Evolutionary conservation across 1,140 invertebrate genomes (phyloP).

Genomic region (Phortica variegata): DNA sequence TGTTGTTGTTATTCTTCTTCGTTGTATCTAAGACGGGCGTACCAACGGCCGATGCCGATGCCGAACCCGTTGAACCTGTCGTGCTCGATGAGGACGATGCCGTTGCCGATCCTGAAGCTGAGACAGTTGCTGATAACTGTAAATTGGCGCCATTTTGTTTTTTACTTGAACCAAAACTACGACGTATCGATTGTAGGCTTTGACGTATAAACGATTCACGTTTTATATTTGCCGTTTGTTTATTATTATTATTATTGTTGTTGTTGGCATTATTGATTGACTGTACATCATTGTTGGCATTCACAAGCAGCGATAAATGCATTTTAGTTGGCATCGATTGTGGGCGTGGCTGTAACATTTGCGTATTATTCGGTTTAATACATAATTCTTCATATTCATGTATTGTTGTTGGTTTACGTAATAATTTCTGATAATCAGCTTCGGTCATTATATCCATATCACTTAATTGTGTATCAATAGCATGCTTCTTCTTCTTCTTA

Average conservation of each 20-base stretch:
- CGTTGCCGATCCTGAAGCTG: background rate
- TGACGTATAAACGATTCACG: conserved; percentile 37
- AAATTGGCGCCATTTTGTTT: conserved; percentile 20
- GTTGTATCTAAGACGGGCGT: background rate
- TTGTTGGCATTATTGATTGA: conserved; percentile 7
- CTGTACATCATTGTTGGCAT: background rate
- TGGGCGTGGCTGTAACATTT: conserved; percentile 17
- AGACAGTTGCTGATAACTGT: too few species aligned
- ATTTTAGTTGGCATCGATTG: conserved; percentile 33
- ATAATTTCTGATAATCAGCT: conserved; percentile 8
- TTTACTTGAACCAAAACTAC: conserved; percentile 34
- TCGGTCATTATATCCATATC: background rate
- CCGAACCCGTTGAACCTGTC: background rate
- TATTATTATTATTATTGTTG: too few species aligned
- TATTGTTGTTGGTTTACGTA: background rate
- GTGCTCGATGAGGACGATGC: conserved; percentile 3
- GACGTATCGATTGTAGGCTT: conserved; percentile 36
- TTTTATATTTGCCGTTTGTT: conserved; percentile 19
- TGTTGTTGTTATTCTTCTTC: background rate
- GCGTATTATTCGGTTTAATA: background rate
- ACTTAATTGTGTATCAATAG: background rate
- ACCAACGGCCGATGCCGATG: background rate
- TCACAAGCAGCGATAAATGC: conserved; percentile 7
- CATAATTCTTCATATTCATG: conserved; percentile 18
- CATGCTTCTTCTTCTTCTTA: background rate